Conservation (phyloP, 2,797 vertebrate genomes). For the Lophius americanus region DNA sequence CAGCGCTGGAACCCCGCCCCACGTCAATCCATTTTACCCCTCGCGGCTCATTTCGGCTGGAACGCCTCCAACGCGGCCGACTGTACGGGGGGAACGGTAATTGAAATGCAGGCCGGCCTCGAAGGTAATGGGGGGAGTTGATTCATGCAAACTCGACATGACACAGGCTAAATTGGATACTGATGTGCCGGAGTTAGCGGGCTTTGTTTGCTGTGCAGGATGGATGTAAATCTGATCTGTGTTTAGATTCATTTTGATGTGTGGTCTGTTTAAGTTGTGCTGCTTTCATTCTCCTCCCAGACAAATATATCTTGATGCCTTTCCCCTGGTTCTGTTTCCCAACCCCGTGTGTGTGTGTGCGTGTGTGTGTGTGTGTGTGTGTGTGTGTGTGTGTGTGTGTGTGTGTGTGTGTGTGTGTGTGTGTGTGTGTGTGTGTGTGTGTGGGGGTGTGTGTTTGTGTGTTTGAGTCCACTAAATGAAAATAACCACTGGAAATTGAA, state of each 20-base stretch:
- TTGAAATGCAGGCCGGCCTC: background rate
- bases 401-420: background rate
- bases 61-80: constrained; percentile 24
- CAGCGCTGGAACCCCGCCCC: constrained; percentile 17
- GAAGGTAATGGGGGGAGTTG: background rate
- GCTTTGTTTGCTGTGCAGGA: constrained; percentile 14
- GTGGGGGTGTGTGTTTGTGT: no score
- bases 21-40: constrained; percentile 9
- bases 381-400: constrained; percentile 1
- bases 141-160: constrained; percentile 24
- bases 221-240: constrained; percentile 21
- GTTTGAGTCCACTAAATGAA: constrained; percentile 8
- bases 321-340: constrained; percentile 6
- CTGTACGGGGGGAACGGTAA: background rate
- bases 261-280: constrained; percentile 1
- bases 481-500: no score
- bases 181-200: background rate
- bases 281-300: constrained; percentile 15
- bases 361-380: no score
- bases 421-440: background rate
- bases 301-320: constrained; percentile 4
- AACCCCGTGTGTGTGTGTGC: no score
- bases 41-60: constrained; percentile 16
- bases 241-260: constrained; percentile 31
- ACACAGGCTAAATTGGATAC: constrained; percentile 13